A percentile compares a stretch with the other conserved stretches of the same genome.
These are phyloP conservation scores for Heliothis subflexa DNA, from an alignment of 1,140 invertebrate genomes.

Conservation along the genomic window DNA sequence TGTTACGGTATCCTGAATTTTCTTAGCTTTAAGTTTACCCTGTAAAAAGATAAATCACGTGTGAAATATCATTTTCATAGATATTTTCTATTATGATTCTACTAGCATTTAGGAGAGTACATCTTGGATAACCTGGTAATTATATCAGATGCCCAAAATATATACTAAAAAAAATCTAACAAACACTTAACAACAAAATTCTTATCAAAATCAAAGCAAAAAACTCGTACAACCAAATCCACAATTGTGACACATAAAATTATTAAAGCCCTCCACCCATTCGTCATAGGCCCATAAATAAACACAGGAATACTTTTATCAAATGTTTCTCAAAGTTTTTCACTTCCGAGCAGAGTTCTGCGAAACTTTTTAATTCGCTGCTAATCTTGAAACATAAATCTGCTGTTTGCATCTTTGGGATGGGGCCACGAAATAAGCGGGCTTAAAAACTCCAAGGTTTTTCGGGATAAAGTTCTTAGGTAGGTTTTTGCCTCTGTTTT, in stretches of 20 bases:
- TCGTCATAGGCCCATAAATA: conserved; percentile 23
- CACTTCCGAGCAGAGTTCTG: conserved; percentile 10
- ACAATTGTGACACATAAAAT: not conserved
- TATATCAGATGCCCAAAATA: too few species aligned
- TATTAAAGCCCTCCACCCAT: conserved; percentile 14
- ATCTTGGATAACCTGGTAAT: too few species aligned
- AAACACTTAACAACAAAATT: too few species aligned
- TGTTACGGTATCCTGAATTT: too few species aligned
- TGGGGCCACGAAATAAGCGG: conserved; percentile 5
- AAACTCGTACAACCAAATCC: not conserved
- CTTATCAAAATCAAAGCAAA: not conserved
- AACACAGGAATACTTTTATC: conserved; percentile 44
- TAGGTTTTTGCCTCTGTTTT: too few species aligned
- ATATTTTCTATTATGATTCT: too few species aligned
- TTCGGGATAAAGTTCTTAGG: too few species aligned
- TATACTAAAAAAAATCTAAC: too few species aligned
- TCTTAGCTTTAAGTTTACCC: too few species aligned
- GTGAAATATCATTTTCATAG: too few species aligned
- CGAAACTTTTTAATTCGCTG: conserved; percentile 52
- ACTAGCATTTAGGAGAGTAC: too few species aligned
- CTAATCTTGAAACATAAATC: conserved; percentile 50
- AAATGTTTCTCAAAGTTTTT: conserved; percentile 31
- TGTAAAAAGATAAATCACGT: too few species aligned
- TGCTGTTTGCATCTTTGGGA: conserved; percentile 41
- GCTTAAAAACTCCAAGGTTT: not conserved